A percentile compares a stretch with the other conserved stretches of the same genome.
These are phyloP conservation scores for Leptobrachium ailaonicum DNA, from an alignment of 2,113 vertebrate species.

Conservation along the genomic window DNA sequence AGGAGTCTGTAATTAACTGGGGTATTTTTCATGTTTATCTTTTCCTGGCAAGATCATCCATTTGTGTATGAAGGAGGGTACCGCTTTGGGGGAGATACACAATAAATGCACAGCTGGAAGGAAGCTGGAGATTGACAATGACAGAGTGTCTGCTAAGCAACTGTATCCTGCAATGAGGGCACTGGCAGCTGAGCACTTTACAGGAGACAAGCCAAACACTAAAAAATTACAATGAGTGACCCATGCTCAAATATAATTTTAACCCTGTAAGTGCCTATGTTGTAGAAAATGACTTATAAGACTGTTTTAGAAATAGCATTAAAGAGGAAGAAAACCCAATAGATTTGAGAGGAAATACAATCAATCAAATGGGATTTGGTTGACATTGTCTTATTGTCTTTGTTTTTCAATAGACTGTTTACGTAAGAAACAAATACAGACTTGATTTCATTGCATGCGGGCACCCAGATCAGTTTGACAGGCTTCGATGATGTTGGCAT, in stretches of 20 bases:
- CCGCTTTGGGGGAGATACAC: conserved; percentile 9
- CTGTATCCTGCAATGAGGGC: neutral
- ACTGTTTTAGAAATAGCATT: no score
- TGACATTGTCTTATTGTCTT: no score
- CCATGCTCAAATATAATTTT: neutral
- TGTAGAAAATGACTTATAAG: no score
- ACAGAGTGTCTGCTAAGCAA: conserved; percentile 3
- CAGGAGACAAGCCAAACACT: neutral
- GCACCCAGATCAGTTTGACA: no score
- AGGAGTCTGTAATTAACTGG: conserved; percentile 27
- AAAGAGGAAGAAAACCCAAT: no score
- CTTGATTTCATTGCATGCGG: no score
- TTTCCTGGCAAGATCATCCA: conserved; percentile 12
- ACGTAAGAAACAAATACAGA: no score
- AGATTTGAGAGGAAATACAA: no score
- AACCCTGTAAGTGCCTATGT: no score
- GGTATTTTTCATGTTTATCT: conserved; percentile 16
- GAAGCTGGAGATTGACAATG: conserved; percentile 7
- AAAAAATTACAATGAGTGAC: neutral
- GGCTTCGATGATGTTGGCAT: no score
- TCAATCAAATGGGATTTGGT: no score
- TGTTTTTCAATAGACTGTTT: no score
- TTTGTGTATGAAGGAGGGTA: conserved; percentile 1
- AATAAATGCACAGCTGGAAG: neutral
- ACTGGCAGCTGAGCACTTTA: neutral